These are phyloP conservation scores for Falco concolor DNA, from an alignment of 2,797 vertebrate genomes.

Conservation along the genomic window DNA sequence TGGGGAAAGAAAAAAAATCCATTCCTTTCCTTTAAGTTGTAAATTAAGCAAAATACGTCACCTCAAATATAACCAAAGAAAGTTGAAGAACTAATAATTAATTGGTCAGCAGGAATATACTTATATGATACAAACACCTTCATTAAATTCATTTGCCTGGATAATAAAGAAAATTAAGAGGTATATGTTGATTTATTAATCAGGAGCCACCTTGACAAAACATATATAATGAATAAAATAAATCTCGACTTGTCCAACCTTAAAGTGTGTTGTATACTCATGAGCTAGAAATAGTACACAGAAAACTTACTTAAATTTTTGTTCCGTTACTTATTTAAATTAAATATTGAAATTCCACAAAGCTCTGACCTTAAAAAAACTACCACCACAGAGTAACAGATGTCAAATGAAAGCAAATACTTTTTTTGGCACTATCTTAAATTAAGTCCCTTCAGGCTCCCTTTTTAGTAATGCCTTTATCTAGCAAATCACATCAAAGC, in stretches of 20 bases:
- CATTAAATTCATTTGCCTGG: neutral
- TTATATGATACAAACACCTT: neutral
- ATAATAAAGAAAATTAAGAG: neutral
- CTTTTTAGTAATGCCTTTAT: neutral
- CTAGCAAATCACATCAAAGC: neutral
- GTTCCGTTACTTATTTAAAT: neutral
- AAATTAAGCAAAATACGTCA: neutral
- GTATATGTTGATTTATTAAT: neutral
- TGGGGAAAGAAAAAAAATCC: neutral
- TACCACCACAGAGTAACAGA: fast-evolving
- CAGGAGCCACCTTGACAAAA: neutral
- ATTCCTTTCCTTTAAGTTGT: neutral
- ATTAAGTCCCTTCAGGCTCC: neutral
- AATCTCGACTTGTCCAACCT: neutral
- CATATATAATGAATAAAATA: neutral
- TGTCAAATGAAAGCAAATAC: neutral
- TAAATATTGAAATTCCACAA: neutral
- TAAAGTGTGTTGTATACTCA: neutral
- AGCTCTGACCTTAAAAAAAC: neutral
- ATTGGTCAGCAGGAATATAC: neutral
- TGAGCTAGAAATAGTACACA: neutral
- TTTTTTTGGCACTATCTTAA: neutral
- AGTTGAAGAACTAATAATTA: neutral
- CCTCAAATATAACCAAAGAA: neutral
- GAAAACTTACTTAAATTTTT: neutral